Evolutionary conservation across 2,888 invertebrate species (phyloP).

Genomic region (Eristalinus sepulchralis): DNA sequence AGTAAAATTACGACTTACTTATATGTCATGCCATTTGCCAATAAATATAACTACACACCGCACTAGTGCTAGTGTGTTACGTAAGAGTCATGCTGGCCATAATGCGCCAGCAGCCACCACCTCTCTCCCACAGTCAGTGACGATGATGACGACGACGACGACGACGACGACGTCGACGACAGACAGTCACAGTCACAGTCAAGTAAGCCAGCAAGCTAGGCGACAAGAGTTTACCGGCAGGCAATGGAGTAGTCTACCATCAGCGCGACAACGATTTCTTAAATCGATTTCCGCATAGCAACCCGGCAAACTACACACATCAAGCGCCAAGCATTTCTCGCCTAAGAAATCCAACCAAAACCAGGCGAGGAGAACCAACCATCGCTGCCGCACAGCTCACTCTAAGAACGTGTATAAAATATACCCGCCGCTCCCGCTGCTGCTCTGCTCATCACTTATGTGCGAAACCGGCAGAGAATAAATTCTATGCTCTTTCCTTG

Average conservation of each 20-base stretch:
- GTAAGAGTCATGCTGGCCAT: slow-evolving; percentile 41
- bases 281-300: slow-evolving; percentile 74
- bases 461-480: slow-evolving; percentile 21
- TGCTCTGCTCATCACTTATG: not conserved
- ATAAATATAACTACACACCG: slow-evolving; percentile 38
- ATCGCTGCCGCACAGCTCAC: not conserved
- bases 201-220: not conserved
- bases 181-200: not conserved
- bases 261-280: slow-evolving; percentile 66
- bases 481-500: slow-evolving; percentile 14
- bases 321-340: not conserved
- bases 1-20: slow-evolving; percentile 15
- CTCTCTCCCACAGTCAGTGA: not conserved
- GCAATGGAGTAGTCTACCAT: slow-evolving; percentile 1
- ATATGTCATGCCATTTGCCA: slow-evolving; percentile 37
- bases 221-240: slow-evolving; percentile 10
- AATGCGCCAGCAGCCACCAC: not conserved
- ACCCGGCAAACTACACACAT: slow-evolving; percentile 60
- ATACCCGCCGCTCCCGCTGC: not conserved
- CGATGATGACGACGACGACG: slow-evolving; percentile 5
- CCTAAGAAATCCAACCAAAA: slow-evolving; percentile 46
- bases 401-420: slow-evolving; percentile 17
- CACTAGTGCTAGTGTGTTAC: slow-evolving; percentile 30
- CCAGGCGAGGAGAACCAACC: slow-evolving; percentile 25
- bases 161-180: slow-evolving; percentile 5